Conservation (phyloP, 2,797 vertebrate genomes). For the Liasis olivaceus region DNA sequence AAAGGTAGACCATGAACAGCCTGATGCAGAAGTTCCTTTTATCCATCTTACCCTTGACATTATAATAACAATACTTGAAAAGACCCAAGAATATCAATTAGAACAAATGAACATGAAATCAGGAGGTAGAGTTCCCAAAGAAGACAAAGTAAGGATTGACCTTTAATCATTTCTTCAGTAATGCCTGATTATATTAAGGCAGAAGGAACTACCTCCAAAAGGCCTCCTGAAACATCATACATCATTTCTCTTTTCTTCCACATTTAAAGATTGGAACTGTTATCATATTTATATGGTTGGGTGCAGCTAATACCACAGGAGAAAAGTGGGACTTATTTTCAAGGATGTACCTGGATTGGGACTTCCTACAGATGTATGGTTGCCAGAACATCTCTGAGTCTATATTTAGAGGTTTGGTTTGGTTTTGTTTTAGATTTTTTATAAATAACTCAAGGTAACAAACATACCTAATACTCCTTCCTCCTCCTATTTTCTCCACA, state of each 20-base stretch:
- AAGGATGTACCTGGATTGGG: neutral
- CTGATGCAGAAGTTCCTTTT: neutral
- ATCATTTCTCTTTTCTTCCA: neutral
- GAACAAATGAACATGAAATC: neutral
- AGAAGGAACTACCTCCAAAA: neutral
- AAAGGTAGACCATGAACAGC: neutral
- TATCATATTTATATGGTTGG: neutral
- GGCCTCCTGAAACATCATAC: neutral
- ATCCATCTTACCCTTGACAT: neutral
- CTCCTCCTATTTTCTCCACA: no score
- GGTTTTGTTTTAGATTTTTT: no score
- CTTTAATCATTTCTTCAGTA: neutral
- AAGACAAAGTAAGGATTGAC: neutral
- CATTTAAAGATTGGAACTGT: neutral
- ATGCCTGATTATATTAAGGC: neutral
- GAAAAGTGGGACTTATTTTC: neutral
- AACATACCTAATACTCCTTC: no score
- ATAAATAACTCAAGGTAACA: no score
- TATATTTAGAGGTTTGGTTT: neutral
- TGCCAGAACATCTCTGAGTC: neutral
- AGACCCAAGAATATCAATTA: neutral
- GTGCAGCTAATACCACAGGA: neutral
- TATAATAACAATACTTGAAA: neutral
- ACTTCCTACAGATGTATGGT: neutral
- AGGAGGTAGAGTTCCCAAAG: neutral